Base-by-base conservation (phyloP, 1,140 invertebrate genomes). In the Drosophila sturtevanti region DNA sequence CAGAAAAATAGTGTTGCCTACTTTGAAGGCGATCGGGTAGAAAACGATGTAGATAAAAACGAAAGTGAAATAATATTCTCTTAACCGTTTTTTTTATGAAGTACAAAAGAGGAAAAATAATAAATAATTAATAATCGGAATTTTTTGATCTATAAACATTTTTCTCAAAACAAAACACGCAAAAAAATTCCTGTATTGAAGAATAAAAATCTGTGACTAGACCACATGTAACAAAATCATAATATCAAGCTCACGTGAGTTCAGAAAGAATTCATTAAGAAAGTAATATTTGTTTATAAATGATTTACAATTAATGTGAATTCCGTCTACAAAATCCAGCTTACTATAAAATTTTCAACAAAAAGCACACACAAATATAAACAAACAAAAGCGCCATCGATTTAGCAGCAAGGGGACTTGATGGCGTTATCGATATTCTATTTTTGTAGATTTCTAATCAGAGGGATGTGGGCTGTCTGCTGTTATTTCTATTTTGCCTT, bases 361-460 rank as follows among this genome's bases (percentile, higher is more conserved):
- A 24, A 54, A n/a, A 27, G 1, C n/a, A n/a, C 52, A 34, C 6
- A 16, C n/a, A 56, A 56, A 56, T 5, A 56, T 56, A 63, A 27
- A 35, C 41, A 21, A 48, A 48, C 12, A 54, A 31, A 22, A 2
- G 5, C 5, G n/a, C 12, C 38, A 61, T 61, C n/a, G 38, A 31
- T 61, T 24, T 1, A 22, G 9, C 51, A 24, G 22, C 21, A 14
- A 31, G 52, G 27, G 54, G 44, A 27, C n/a, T 55, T 38, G 10
- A 51, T 31, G 31, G 2, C 37, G 51, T 59, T 66, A 70, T 74
- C 68, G 58, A 66, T 56, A 63, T 61, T 64, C 68, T 56, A 41
- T 62, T 64, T 31, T 61, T 22, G 34, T 63, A 63, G 21, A 59
- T 60, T 59, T 72, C 52, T 68, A 67, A 76, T 76, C 72, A 76